Evolutionary conservation across 2,888 invertebrate species (phyloP), one percentile per base, ranked within the genome.

Genomic region (Amiota minor): DNA sequence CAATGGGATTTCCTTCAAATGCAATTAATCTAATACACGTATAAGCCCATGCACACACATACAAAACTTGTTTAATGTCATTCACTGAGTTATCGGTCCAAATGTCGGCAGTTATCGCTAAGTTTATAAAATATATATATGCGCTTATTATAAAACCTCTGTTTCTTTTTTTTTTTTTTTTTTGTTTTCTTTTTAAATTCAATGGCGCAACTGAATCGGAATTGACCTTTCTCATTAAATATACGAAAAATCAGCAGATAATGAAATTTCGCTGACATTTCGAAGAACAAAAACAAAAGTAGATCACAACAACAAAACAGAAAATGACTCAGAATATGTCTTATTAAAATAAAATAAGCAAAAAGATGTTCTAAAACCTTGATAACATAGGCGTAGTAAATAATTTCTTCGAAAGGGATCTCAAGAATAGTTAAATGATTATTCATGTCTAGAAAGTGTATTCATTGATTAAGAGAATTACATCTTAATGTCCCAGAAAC

Each of bases 1-100:
- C 53, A 53, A 53, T 53, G 53, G 53, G 53, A 53, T 53, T 53
- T 53, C 53, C 53, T 53, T 53, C n/a, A 14, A 53, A 53, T n/a
- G 53, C 53, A 53, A 53, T 53, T 53, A 53, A 53, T 53, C 53
- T 53, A 53, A 53, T 53, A 2, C n/a, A n/a, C 50, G n/a, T n/a
- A n/a, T 6, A 53, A 53, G 1, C 6, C 11, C 53, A 53, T 53
- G 53, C 16, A 12, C 16, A 12, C 14, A 53, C 14, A 53, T n/a
- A 53, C 53, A 53, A 53, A 53, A 53, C 14, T 14, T 9, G 16
- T 53, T 53, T 9, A 53, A 53, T 53, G 53, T 53, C 53, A 53
- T 16, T 16, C 53, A 53, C 14, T 53, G n/a, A 53, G 53, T 53
- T 53, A 14, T 16, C 53, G 16, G 14, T 16, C 14, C 14, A 53